phyloP scores from a whole-genome alignment of 2,797 vertebrate species.

The Halcyon leucocephala region DNA sequence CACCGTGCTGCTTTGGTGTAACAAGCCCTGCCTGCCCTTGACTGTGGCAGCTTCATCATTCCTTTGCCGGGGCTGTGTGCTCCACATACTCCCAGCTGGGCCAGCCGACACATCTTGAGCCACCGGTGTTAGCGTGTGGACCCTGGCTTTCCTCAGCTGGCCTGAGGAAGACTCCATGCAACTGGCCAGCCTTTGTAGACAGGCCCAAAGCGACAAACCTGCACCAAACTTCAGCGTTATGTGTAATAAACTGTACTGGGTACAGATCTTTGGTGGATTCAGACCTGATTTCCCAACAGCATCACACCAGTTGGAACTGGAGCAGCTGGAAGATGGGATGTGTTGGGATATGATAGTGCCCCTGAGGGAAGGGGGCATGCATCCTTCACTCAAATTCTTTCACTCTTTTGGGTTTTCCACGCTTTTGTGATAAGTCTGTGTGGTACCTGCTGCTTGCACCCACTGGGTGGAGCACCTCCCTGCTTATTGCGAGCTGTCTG shows the following conservation, averaged over 20 bases:
- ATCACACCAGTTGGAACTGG: not conserved
- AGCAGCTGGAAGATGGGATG: not conserved
- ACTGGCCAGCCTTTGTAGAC: not conserved
- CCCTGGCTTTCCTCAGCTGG: fast-evolving
- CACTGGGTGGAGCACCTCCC: conserved; percentile 62
- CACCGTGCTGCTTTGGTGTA: not conserved
- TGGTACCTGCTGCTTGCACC: not conserved
- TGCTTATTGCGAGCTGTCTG: not conserved
- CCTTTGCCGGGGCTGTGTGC: not conserved
- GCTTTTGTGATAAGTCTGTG: not conserved
- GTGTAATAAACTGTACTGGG: not conserved
- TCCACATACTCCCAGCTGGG: fast-evolving
- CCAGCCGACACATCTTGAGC: fast-evolving
- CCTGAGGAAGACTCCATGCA: not conserved
- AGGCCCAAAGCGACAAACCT: not conserved
- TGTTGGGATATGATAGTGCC: not conserved
- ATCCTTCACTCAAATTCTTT: not conserved
- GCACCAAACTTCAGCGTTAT: not conserved
- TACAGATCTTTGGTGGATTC: not conserved
- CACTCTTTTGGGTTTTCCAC: fast-evolving
- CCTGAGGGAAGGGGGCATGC: not conserved
- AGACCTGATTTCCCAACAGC: not conserved
- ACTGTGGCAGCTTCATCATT: not conserved
- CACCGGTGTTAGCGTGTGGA: fast-evolving
- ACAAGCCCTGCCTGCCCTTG: fast-evolving